Percentiles rank a stretch among this genome's conserved stretches.
Evolutionary conservation across 2,113 vertebrate species (phyloP).

Genomic region (Galemys pyrenaicus): DNA sequence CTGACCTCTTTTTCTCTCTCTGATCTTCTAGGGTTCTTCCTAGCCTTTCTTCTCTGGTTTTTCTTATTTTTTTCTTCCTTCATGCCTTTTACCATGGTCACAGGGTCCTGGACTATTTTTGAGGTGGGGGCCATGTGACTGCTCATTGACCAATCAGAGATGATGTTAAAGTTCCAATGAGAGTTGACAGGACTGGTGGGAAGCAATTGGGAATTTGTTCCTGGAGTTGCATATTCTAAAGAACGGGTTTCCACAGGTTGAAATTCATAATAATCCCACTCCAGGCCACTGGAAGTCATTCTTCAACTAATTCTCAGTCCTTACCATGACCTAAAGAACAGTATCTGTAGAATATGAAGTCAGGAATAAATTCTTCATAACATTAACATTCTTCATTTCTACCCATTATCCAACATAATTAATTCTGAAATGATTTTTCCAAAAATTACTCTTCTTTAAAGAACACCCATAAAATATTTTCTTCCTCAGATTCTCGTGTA

Average conservation of each 20-base stretch:
- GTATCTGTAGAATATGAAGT: slow-evolving; percentile 85
- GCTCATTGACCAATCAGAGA: slow-evolving; percentile 90
- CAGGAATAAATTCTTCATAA: slow-evolving; percentile 75
- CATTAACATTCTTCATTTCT: slow-evolving; percentile 61
- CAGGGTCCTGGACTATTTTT: slow-evolving; percentile 84
- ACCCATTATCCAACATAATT: slow-evolving; percentile 15
- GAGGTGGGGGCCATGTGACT: slow-evolving; percentile 84
- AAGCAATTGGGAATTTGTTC: slow-evolving; percentile 83
- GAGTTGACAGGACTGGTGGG: slow-evolving; percentile 77
- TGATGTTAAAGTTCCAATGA: slow-evolving; percentile 82
- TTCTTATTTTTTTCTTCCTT: slow-evolving; percentile 88
- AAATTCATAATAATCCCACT: slow-evolving; percentile 92
- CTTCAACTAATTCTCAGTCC: slow-evolving; percentile 85
- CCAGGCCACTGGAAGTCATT: slow-evolving; percentile 92
- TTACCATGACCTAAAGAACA: slow-evolving; percentile 76
- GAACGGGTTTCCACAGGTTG: slow-evolving; percentile 86
- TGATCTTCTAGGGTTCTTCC: slow-evolving; percentile 89
- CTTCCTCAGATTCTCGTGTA: background rate
- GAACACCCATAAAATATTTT: slow-evolving; percentile 13
- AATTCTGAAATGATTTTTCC: background rate
- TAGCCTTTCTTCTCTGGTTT: slow-evolving; percentile 89
- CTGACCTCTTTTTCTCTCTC: slow-evolving; percentile 92
- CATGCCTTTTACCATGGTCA: slow-evolving; percentile 82
- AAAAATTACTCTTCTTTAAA: slow-evolving; percentile 33
- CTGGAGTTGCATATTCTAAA: slow-evolving; percentile 83